A percentile compares a stretch with the other conserved stretches of the same genome.
These are phyloP conservation scores for Eulemur macaco DNA, from an alignment of 2,113 vertebrate species.

Conservation along the genomic window DNA sequence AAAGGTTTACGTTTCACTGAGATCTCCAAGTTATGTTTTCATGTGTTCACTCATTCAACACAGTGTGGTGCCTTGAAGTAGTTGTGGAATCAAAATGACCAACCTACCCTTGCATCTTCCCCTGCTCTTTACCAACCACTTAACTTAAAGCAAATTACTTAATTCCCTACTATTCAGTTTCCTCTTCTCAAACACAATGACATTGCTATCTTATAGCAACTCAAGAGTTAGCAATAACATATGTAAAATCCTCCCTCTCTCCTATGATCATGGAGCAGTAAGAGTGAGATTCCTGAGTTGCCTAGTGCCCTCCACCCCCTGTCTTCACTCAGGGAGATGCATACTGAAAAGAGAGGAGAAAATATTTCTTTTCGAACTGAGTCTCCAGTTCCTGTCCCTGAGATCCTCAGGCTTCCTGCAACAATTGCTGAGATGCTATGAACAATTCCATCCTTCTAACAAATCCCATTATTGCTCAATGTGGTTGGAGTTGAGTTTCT, in stretches of 20 bases:
- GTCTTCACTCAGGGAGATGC: background rate
- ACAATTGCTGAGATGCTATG: background rate
- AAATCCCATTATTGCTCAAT: background rate
- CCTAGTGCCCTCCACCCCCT: background rate
- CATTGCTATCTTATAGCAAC: background rate
- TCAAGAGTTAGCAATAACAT: background rate
- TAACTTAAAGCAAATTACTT: background rate
- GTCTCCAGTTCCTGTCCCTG: background rate
- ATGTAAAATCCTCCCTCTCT: background rate
- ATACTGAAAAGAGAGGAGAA: background rate
- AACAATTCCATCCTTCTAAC: background rate
- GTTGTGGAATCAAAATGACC: background rate
- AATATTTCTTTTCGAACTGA: background rate
- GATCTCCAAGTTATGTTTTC: background rate
- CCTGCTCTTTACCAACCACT: background rate
- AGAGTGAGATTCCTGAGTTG: background rate
- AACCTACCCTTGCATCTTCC: background rate
- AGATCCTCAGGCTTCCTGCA: background rate
- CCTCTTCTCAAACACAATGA: background rate
- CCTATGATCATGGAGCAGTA: background rate
- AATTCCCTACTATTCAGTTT: background rate
- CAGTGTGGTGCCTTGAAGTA: background rate
- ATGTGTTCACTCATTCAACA: background rate
- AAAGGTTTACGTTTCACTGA: background rate
- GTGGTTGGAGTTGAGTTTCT: background rate